These are phyloP conservation scores for Haliclona indistincta DNA, from an alignment of 37 sponge, comb jelly and placozoan species.

Conservation along the genomic window DNA sequence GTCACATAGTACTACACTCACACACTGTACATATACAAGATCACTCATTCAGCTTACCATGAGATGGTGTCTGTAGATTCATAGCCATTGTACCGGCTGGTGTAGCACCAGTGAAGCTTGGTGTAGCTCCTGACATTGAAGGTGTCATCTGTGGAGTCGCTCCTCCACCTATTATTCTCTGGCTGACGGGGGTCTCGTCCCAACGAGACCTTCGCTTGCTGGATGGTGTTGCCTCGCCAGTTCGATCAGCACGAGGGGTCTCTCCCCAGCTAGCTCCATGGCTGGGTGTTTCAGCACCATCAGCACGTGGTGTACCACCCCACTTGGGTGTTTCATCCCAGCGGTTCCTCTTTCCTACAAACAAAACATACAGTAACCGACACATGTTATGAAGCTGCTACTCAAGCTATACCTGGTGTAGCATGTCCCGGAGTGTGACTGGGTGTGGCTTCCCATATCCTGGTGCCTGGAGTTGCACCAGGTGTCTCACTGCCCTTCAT, in stretches of 20 bases:
- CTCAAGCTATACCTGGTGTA: slow-evolving; percentile 51
- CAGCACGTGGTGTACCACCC: slow-evolving; percentile 92
- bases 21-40: not conserved
- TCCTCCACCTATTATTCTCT: slow-evolving; percentile 51
- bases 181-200: slow-evolving; percentile 94
- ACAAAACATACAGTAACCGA: not conserved
- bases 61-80: slow-evolving; percentile 82
- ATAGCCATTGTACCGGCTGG: slow-evolving; percentile 80
- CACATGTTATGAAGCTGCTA: not conserved
- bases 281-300: slow-evolving; percentile 85
- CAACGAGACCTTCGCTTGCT: slow-evolving; percentile 88
- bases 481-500: slow-evolving; percentile 87
- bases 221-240: slow-evolving; percentile 58
- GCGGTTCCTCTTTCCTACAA: slow-evolving; percentile 51
- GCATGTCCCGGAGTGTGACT: slow-evolving; percentile 65
- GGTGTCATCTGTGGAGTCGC: slow-evolving; percentile 46
- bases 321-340: slow-evolving; percentile 96
- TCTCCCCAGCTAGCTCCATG: slow-evolving; percentile 86
- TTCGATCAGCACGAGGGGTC: slow-evolving; percentile 84
- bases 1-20: not conserved
- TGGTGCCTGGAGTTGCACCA: slow-evolving; percentile 59
- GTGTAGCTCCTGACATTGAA: slow-evolving; percentile 50
- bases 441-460: slow-evolving; percentile 92
- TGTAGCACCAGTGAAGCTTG: slow-evolving; percentile 46
- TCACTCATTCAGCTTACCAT: slow-evolving; percentile 26